Base-by-base conservation (phyloP, 2,888 invertebrate species). In the Pseudococcus longispinus region DNA sequence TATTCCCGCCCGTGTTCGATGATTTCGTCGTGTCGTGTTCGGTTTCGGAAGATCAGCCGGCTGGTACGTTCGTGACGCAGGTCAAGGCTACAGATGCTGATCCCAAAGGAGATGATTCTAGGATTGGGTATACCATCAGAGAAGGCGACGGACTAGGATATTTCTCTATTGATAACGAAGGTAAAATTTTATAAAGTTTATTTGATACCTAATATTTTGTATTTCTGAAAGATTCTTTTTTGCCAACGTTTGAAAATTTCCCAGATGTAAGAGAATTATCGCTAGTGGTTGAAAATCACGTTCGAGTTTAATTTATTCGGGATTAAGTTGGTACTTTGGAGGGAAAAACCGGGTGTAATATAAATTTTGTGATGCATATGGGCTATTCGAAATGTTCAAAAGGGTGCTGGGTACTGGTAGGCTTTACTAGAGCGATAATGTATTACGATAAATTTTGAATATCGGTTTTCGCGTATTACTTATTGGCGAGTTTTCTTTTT, bases 111-210 rank as follows among this genome's bases (percentile, higher is more conserved):
- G 94, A 95, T 44, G 96, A 97, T 91, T 95, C 95, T 86, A 94
- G 94, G 89, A 93, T 98, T 88, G 93, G 94, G 87, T 98, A 98
- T 92, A 95, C 95, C 89, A 95, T 98, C 89, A 92, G 95, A 65
- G 96, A 95, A 84, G 98, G 98, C 82, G 95, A 96, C 90, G 98
- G 98, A 60, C 93, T 98, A 90, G 97, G 98, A 37, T 93, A 95
- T 89, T 99, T 99, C 92, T 93, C 95, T 89, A 96, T 99, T 88
- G 97, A 98, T 88, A 88, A 88, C 87, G 89, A 89, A 89, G 89
- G 89, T 90, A 88, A 87, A 89, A 29, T 8, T 20, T 80, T 77
- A 77, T 77, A 6, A 23, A 15, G 44, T 46, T 77, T 77, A 18
- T 29, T 32, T 29, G 29, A 15, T 29, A 13, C 74, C n/a, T n/a